Evolutionary conservation across 2,888 invertebrate species (phyloP), one percentile per base, ranked within the genome.

Genomic region (Andrena hattorfiana): DNA sequence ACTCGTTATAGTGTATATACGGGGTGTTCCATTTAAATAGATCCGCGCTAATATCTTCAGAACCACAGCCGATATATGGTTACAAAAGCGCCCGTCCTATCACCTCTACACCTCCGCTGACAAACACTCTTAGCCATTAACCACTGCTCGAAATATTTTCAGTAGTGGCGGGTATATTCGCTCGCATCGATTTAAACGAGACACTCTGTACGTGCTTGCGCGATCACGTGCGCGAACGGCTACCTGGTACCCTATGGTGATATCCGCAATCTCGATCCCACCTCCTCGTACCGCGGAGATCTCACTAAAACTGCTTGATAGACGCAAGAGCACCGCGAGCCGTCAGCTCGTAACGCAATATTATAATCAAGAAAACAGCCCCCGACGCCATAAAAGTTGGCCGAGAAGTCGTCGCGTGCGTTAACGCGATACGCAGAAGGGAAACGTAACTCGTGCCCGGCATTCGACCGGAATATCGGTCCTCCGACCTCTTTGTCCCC

Each of bases 1-100:
- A 85, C 86, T 89, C 87, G 86, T 90, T 88, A 90, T 79, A 77
- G 48, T 49, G 76, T 73, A 20, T 59, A 42, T 35, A 48, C 60
- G 54, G 42, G n/a, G 20, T 4, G 23, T 59, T 30, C 59, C 20
- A 2, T 42, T 42, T 16, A 42, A 42, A 42, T 16, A 42, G 42
- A 42, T 42, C 16, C 16, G 13, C 42, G 42, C 42, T 13, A 42
- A 42, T 16, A 42, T 42, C 42, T 16, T 42, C 42, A 0, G 16
- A 42, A 42, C 1, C 13, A 16, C 42, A 42, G 42, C 16, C 16
- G 42, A 42, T 42, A 1, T 16, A 16, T 1, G 16, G 16, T 42
- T 13, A 16, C 16, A 16, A 42, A 42, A 42, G 4, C 16, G 42
- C 42, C 42, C 7, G 42, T 3, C 13, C 0, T 4, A 4, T 4